These are phyloP conservation scores for Paramormyrops hopkinsi DNA, from an alignment of 2,797 vertebrate genomes.

Conservation along the genomic window DNA sequence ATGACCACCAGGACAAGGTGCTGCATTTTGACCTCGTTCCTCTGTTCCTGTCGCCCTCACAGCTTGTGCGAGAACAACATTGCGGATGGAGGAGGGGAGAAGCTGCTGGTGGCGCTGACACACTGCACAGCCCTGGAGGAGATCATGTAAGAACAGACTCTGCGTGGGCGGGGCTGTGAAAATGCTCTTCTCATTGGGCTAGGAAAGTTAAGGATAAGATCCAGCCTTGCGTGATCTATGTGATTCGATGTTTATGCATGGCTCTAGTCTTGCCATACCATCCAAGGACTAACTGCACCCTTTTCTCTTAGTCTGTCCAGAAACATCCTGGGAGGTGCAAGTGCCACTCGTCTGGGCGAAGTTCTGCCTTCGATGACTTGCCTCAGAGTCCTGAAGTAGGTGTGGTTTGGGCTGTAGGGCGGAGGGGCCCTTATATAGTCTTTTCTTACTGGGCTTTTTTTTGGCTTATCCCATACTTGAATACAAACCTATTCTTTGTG, in stretches of 20 bases:
- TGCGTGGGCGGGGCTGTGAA: not conserved
- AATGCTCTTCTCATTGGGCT: not conserved
- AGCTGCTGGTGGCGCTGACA: conserved; percentile 55
- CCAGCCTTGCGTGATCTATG: not conserved
- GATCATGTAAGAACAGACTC: conserved; percentile 62
- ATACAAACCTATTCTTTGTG: not conserved
- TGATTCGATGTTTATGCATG: not conserved
- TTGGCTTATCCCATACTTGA: not conserved
- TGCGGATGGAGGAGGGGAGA: conserved; percentile 57
- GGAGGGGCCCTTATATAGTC: not conserved
- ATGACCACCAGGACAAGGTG: not conserved
- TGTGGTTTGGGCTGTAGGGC: not conserved
- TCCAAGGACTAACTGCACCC: not conserved
- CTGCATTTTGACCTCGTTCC: not conserved
- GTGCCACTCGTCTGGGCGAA: conserved; percentile 55
- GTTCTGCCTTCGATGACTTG: conserved; percentile 51
- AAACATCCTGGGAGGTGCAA: conserved; percentile 61
- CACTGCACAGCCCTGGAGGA: conserved; percentile 63
- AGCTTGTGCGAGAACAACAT: conserved; percentile 71
- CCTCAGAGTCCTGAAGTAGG: conserved; percentile 73
- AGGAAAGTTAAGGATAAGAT: not conserved
- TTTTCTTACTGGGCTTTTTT: not conserved
- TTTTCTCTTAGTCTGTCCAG: conserved; percentile 60
- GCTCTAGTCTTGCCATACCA: not conserved
- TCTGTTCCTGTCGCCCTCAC: conserved; percentile 1